Base-by-base conservation (phyloP, 2,888 invertebrate genomes). In the Cheilosia pagana region DNA sequence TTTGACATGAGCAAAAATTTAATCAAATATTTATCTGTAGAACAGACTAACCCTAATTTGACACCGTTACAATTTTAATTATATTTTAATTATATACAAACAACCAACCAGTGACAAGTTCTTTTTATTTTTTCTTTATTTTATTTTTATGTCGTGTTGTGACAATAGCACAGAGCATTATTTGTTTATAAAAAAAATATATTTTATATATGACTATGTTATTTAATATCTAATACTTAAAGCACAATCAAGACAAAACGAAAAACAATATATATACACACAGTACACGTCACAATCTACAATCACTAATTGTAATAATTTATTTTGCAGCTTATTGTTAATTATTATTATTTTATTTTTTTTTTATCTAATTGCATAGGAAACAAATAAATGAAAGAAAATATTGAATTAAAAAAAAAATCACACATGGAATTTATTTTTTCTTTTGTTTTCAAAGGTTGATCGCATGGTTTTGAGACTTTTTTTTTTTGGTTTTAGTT, bases 1-100 rank as follows among this genome's bases (percentile, higher is more conserved):
- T 91, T 91, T 91, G 91, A 91, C 91, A 31, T 87, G 91, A 88
- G 91, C 91, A 90, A 91, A 91, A 91, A 89, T 90, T 88, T 89
- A 88, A 76, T 76, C 28, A 41, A 81, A 81, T 76, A 85, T 81
- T 71, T 52, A 39, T 62, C 31, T 59, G 16, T 59, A 60, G 31
- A 60, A 52, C 28, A 60, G 21, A 59, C 23, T 48, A 59, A 55
- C 7, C 14, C 39, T 39, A 14, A 70, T 60, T 70, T 23, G 70
- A 59, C 45, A 70, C 35, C 31, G 59, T 48, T 50, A n/a, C 14
- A 52, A 12, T 12, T 45, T 55, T 57, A 31, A 6, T n/a, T 45
- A 45, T 67, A 16, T 57, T 75, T 65, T 55, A 55, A 53, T 16
- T 19, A 19, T 45, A 53, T 57, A 16, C 53, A 45, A 23, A 43